phyloP scores from a whole-genome alignment of 2,888 invertebrate species.

The Chloromyia formosa region DNA sequence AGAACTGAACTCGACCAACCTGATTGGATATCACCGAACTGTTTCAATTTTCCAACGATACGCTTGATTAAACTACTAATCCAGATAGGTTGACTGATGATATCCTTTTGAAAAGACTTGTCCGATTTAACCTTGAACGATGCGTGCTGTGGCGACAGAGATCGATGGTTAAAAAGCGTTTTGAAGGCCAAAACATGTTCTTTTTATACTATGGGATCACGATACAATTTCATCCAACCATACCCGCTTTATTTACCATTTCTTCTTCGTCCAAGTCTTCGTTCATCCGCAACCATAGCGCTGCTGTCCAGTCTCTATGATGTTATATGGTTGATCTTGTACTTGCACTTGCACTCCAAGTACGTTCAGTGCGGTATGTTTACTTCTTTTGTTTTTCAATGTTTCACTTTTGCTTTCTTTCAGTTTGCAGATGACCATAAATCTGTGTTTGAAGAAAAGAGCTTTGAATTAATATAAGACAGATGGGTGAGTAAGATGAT shows the following conservation, averaged over 20 bases:
- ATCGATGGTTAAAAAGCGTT: slow-evolving; percentile 32
- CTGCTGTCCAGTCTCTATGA: not conserved
- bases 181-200: slow-evolving; percentile 45
- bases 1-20: slow-evolving; percentile 31
- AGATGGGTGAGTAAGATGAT: no score
- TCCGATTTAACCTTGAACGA: not conserved
- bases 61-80: slow-evolving; percentile 1
- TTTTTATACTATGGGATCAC: slow-evolving; percentile 37
- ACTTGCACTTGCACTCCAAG: not conserved
- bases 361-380: not conserved
- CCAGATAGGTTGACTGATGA: not conserved
- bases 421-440: slow-evolving; percentile 10
- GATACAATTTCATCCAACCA: not conserved
- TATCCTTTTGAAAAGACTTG: not conserved
- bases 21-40: slow-evolving; percentile 20
- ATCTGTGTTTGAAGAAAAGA: no score
- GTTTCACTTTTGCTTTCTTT: slow-evolving; percentile 31
- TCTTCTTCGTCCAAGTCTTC: slow-evolving; percentile 17
- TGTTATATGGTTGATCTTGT: not conserved
- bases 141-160: slow-evolving; percentile 27
- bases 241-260: slow-evolving; percentile 20
- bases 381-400: slow-evolving; percentile 3
- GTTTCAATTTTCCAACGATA: not conserved
- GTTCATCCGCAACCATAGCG: not conserved
- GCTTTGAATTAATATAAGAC: no score